Base-by-base conservation (phyloP, 2,797 vertebrate species). In the Apodemus agrarius region DNA sequence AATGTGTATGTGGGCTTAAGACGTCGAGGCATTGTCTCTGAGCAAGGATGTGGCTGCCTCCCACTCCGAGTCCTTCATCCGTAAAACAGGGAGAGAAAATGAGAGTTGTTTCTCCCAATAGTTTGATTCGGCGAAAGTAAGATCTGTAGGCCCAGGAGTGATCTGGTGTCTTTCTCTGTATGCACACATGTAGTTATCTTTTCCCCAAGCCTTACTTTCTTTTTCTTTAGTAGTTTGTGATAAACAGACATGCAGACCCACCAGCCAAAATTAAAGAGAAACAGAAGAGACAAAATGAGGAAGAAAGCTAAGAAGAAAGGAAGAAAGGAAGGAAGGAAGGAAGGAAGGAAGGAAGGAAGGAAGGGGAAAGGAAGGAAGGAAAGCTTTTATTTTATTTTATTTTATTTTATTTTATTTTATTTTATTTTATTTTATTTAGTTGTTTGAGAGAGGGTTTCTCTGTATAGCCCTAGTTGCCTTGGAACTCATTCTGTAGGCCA, bases 111-210 rank as follows among this genome's bases (percentile, higher is more conserved):
- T 22, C 74, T 69, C 13, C 52, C n/a, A 67, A 59, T 4, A 12
- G 65, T 69, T n/a, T 75, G 89, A 19, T 61, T 57, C 92, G 22
- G 11, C 12, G 78, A 93, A 96, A 95, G 57, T 61, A 89, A 94
- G 92, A 95, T 88, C 5, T 54, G 61, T 61, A n/a, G 63, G 34
- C 54, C 14, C 69, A 90, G 31, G 85, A 83, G 49, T 57, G 37
- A 92, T 61, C 49, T 24, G 63, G 16, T 13, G 2, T 8, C 8
- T 79, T 6, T 40, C 43, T 29, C 61, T 74, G 29, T 31, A 21
- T 4, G 74, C 22, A n/a, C 0, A 46, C 10, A 82, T 37, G n/a
- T 2, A 34, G 10, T 21, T 34, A 69, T n/a, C 52, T 74, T 93
- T 52, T 37, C 31, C 80, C 52, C 8, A 59, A 69, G 54, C 34